Evolutionary conservation across 2,888 invertebrate genomes (phyloP), one percentile per base, ranked within the genome.

Genomic region (Ectropis crepuscularia): DNA sequence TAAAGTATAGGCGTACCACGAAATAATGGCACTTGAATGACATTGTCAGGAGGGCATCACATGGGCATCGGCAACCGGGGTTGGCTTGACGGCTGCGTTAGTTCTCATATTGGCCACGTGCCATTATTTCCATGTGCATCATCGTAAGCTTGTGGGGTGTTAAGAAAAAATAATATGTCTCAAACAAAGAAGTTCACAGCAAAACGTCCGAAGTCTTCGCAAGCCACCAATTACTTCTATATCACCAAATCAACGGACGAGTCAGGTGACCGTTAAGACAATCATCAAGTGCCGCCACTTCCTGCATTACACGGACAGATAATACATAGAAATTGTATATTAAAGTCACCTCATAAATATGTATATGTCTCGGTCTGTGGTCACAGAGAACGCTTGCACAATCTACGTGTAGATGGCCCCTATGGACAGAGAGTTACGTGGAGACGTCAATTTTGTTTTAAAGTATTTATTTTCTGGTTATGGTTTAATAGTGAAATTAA

Each of bases 261-360:
- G 55, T 47, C 61, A 76, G 85, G 83, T 85, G 88, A 90, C 91
- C 90, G 90, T 91, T 92, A 90, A 88, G 85, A 89, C 90, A 88
- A 89, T 88, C 86, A 86, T 78, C 81, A 80, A 81, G 80, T 82
- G 83, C 80, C 78, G 75, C 86, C 74, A 86, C 88, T 92, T 92
- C 92, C 92, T 90, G 90, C 87, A 87, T 90, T 89, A 90, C 88
- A 81, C 77, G 81, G 77, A 77, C 83, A 90, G 91, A 90, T 92
- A 90, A 91, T 90, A 92, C 91, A 92, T 92, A 91, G 91, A 92
- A 92, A 92, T 91, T 90, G 91, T 92, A 88, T 89, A 92, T 91
- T 90, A 91, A 85, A 90, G 86, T 86, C 87, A 83, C 82, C 87
- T 92, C 89, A 92, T 92, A 89, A 90, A 92, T 92, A 92, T 92